These are phyloP conservation scores for Drosophila ustulata DNA, from an alignment of 2,888 invertebrate genomes.

Conservation along the genomic window DNA sequence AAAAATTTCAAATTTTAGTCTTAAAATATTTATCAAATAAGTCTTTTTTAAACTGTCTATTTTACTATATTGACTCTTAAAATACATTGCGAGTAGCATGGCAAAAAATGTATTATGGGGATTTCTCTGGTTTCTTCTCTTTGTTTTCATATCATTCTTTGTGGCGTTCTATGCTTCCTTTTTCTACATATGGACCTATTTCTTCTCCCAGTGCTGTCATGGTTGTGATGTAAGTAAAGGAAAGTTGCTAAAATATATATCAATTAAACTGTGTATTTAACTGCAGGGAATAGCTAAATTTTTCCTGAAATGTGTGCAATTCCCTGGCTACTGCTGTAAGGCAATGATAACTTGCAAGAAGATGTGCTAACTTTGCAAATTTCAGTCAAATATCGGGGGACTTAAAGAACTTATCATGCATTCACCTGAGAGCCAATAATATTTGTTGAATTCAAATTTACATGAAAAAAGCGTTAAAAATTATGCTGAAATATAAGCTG, in stretches of 20 bases:
- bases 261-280: not conserved
- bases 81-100: constrained; percentile 7
- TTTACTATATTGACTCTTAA: too few relatives aligned
- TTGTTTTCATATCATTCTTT: constrained; percentile 14
- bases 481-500: too few relatives aligned
- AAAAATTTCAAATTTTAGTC: too few relatives aligned
- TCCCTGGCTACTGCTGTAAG: constrained; percentile 15
- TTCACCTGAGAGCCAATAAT: too few relatives aligned
- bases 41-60: too few relatives aligned
- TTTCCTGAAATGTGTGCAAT: constrained; percentile 19
- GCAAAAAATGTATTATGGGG: constrained; percentile 7
- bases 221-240: constrained; percentile 12
- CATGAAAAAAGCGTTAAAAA: too few relatives aligned
- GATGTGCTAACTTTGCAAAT: too few relatives aligned
- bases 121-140: constrained; percentile 17
- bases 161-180: constrained; percentile 12
- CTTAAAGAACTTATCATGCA: too few relatives aligned
- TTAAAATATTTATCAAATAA: too few relatives aligned
- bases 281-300: constrained; percentile 8
- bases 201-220: constrained; percentile 22
- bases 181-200: constrained; percentile 20
- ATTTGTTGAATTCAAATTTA: too few relatives aligned
- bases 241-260: not conserved
- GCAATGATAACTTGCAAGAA: too few relatives aligned
- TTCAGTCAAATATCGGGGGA: too few relatives aligned